Evolutionary conservation across 2,113 vertebrate genomes (phyloP).

Genomic region (Tauraco erythrolophus): DNA sequence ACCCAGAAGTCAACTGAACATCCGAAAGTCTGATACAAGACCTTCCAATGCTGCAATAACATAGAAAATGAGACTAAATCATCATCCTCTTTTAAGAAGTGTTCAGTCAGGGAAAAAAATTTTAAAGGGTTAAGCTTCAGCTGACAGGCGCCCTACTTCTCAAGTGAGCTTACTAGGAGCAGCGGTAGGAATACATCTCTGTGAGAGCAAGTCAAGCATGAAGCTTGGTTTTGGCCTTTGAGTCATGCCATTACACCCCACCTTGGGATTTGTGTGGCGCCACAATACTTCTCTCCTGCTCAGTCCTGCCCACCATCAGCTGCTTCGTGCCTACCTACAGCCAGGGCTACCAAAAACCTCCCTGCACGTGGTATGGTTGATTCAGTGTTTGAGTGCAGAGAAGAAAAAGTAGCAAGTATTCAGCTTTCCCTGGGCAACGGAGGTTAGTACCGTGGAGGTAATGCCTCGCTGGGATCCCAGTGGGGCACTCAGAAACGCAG

Average conservation of each 20-base stretch:
- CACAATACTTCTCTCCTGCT: neutral
- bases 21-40: constrained; percentile 21
- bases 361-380: neutral
- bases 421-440: neutral
- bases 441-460: neutral
- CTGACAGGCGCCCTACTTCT: neutral
- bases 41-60: neutral
- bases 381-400: neutral
- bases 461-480: neutral
- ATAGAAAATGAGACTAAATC: constrained; percentile 18
- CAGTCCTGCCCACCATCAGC: neutral
- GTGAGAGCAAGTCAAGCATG: neutral
- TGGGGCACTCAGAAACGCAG: neutral
- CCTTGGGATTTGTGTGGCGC: neutral
- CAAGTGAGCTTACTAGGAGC: neutral
- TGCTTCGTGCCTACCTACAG: neutral
- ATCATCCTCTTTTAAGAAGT: constrained; percentile 2
- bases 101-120: constrained; percentile 39
- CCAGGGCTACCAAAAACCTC: neutral
- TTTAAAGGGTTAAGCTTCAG: constrained; percentile 49
- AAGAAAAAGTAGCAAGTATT: neutral
- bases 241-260: neutral
- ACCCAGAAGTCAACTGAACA: neutral
- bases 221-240: neutral
- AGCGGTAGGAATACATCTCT: neutral